A percentile compares a stretch with the other conserved stretches of the same genome.
phyloP scores from a whole-genome alignment of 2,113 vertebrate species.

The Podiceps cristatus region DNA sequence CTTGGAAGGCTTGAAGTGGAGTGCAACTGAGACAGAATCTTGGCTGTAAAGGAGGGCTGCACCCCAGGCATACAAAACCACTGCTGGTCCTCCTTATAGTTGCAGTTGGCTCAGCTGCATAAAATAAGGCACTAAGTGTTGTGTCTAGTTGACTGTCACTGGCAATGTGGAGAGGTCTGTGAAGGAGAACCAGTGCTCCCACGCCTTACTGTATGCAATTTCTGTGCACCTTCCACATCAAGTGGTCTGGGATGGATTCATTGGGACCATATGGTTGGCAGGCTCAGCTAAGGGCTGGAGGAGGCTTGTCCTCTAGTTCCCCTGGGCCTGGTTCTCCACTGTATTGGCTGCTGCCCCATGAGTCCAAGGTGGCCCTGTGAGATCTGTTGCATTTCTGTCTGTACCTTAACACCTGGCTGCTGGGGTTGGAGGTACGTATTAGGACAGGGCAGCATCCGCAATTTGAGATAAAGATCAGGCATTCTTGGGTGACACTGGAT shows the following conservation, averaged over 20 bases:
- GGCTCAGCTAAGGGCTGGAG: accelerated
- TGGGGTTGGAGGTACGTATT: neutral
- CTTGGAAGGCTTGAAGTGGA: neutral
- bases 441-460: neutral
- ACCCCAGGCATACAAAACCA: neutral
- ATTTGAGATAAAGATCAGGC: neutral
- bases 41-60: neutral
- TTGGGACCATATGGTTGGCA: neutral
- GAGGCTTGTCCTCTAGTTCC: neutral
- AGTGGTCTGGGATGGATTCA: neutral
- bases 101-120: neutral
- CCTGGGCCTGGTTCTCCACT: neutral
- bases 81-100: neutral
- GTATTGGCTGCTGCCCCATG: neutral
- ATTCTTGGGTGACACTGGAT: neutral
- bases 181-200: neutral
- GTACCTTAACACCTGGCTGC: neutral
- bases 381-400: neutral
- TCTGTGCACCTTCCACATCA: neutral
- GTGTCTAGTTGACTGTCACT: neutral
- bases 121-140: neutral
- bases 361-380: neutral
- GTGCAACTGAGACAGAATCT: neutral
- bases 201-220: accelerated
- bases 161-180: neutral